phyloP scores from a whole-genome alignment of 2,797 vertebrate genomes.

The Eupleurogrammus muticus region DNA sequence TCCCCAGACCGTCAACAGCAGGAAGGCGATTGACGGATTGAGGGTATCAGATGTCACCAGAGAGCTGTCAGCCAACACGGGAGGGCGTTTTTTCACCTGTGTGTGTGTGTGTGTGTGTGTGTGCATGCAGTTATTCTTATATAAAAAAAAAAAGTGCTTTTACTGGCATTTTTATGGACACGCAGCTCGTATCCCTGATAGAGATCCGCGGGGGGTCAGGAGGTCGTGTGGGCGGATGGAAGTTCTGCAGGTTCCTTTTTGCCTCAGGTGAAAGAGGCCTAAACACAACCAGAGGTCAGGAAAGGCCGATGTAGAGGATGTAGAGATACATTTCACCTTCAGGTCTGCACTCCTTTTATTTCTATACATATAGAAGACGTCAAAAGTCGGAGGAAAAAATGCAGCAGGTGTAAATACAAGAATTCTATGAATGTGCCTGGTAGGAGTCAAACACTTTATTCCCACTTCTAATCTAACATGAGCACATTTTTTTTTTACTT shows the following conservation, averaged over 20 bases:
- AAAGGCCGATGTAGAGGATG: slow-evolving; percentile 14
- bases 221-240: slow-evolving; percentile 10
- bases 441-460: slow-evolving; percentile 5
- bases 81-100: slow-evolving; percentile 56
- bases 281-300: slow-evolving; percentile 40
- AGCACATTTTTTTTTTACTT: slow-evolving; percentile 2
- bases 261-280: slow-evolving; percentile 42
- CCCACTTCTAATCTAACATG: slow-evolving; percentile 4
- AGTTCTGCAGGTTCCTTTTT: slow-evolving; percentile 29
- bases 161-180: neutral
- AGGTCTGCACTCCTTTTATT: neutral
- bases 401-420: neutral
- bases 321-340: slow-evolving; percentile 10
- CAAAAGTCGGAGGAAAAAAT: neutral
- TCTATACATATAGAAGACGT: neutral
- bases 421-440: neutral
- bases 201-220: neutral
- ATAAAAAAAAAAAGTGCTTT: slow-evolving; percentile 10
- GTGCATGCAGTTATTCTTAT: slow-evolving; percentile 3
- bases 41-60: slow-evolving; percentile 80
- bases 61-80: slow-evolving; percentile 49
- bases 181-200: slow-evolving; percentile 1
- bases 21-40: slow-evolving; percentile 78
- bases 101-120: slow-evolving; percentile 1
- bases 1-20: slow-evolving; percentile 80